Percentiles rank a stretch among this genome's conserved stretches.
Evolutionary conservation across 2,113 vertebrate genomes (phyloP).

Genomic region (Psittacula cyanocephala): DNA sequence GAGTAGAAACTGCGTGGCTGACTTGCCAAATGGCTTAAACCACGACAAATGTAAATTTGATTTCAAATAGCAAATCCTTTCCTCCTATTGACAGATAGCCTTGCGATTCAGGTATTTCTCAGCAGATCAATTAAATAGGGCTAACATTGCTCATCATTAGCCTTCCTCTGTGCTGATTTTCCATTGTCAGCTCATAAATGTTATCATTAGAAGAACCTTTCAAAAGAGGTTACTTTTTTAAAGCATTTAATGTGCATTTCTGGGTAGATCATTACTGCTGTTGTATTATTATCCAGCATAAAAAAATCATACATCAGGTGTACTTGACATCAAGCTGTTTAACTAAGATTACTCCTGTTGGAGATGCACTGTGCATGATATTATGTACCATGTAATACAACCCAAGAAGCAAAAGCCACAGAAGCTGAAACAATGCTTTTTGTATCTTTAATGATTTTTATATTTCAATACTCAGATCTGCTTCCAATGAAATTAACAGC

Average conservation of each 20-base stretch:
- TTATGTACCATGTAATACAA: not conserved
- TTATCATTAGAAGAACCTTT: slow-evolving; percentile 39
- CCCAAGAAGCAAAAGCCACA: not conserved
- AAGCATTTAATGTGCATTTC: slow-evolving; percentile 27
- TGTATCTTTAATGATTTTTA: not conserved
- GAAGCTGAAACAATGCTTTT: not conserved
- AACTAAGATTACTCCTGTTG: not conserved
- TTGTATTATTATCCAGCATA: slow-evolving; percentile 9
- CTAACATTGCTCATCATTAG: not conserved
- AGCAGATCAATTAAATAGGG: not conserved
- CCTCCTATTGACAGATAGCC: not conserved
- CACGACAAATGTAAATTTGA: not conserved
- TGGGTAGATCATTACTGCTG: slow-evolving; percentile 12
- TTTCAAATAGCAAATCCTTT: not conserved
- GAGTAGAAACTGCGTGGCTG: too few relatives aligned
- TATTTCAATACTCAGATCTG: not conserved
- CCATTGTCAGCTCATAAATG: not conserved
- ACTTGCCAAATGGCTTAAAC: too few relatives aligned
- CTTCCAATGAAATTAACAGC: not conserved
- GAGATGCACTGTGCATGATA: not conserved
- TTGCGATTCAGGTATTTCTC: not conserved
- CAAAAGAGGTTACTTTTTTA: slow-evolving; percentile 12
- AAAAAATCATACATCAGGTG: slow-evolving; percentile 6
- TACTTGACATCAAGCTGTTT: slow-evolving; percentile 49
- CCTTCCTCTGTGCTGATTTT: not conserved